These are phyloP conservation scores for Oscheius myriophilus DNA, from an alignment of 2,888 invertebrate species.

Conservation along the genomic window DNA sequence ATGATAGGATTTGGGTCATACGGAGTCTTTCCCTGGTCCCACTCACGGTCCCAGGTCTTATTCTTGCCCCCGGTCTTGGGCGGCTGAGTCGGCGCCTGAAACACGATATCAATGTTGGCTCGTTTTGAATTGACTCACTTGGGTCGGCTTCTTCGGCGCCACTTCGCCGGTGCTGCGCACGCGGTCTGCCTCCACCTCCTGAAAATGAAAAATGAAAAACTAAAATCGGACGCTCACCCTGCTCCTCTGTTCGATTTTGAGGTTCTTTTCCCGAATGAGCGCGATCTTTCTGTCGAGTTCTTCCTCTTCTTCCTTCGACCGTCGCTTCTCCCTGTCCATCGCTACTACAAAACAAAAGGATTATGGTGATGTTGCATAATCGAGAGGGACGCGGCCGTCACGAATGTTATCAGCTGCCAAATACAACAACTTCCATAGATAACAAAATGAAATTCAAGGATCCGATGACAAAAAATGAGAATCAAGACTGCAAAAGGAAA, in stretches of 20 bases:
- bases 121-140: neutral
- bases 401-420: too few species aligned
- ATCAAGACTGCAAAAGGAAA: too few species aligned
- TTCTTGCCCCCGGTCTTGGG: constrained; percentile 26
- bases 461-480: too few species aligned
- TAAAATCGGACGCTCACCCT: constrained; percentile 33
- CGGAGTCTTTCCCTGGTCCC: constrained; percentile 61
- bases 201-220: constrained; percentile 19
- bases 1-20: constrained; percentile 18
- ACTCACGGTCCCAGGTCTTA: constrained; percentile 45
- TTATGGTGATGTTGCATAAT: constrained; percentile 12
- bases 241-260: constrained; percentile 51
- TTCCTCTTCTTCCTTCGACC: constrained; percentile 49
- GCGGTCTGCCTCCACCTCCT: constrained; percentile 57
- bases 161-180: constrained; percentile 32
- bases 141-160: constrained; percentile 11
- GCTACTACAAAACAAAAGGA: constrained; percentile 15
- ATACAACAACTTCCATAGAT: too few species aligned
- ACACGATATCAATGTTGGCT: neutral
- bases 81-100: constrained; percentile 15
- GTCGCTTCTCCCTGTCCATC: constrained; percentile 39
- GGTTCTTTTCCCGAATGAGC: constrained; percentile 59
- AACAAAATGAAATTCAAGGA: too few species aligned
- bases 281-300: constrained; percentile 59
- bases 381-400: too few species aligned